A percentile compares a stretch with the other conserved stretches of the same genome.
Conservation (phyloP, 2,797 vertebrate genomes). For the Chloroceryle inda region DNA sequence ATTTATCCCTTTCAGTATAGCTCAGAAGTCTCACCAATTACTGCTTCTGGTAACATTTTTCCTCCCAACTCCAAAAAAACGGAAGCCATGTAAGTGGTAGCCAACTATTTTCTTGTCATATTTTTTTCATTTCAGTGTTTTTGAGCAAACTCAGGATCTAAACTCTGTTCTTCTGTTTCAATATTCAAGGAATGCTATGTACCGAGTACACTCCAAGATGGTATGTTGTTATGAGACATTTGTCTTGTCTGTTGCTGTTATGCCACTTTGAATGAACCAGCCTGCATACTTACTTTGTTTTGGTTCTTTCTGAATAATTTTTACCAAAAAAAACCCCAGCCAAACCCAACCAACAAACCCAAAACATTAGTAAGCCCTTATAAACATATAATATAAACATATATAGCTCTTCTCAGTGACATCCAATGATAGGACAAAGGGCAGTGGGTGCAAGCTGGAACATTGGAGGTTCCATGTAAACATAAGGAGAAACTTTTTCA, state of each 20-base stretch:
- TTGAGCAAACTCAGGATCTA: slow-evolving; percentile 1
- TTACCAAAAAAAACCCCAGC: neutral
- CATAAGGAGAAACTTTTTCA: too few species aligned
- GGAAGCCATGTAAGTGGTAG: neutral
- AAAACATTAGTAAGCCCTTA: neutral
- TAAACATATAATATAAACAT: neutral
- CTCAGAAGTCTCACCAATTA: slow-evolving; percentile 48
- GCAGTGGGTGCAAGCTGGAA: too few species aligned
- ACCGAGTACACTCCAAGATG: neutral
- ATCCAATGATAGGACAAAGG: too few species aligned
- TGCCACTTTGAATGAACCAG: slow-evolving; percentile 1
- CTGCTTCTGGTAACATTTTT: slow-evolving; percentile 29
- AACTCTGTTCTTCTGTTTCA: slow-evolving; percentile 24
- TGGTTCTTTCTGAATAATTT: neutral
- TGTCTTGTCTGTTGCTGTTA: neutral
- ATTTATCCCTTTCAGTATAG: slow-evolving; percentile 44
- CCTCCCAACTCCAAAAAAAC: neutral
- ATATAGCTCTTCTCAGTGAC: too few species aligned
- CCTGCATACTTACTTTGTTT: neutral
- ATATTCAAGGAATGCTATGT: slow-evolving; percentile 41
- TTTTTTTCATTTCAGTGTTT: slow-evolving; percentile 47
- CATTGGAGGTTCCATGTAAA: too few species aligned
- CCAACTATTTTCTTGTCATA: slow-evolving; percentile 8
- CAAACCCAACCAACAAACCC: too few species aligned
- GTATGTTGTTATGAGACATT: neutral